phyloP scores from a whole-genome alignment of 1,140 invertebrate species.

The Prorops nasuta region DNA sequence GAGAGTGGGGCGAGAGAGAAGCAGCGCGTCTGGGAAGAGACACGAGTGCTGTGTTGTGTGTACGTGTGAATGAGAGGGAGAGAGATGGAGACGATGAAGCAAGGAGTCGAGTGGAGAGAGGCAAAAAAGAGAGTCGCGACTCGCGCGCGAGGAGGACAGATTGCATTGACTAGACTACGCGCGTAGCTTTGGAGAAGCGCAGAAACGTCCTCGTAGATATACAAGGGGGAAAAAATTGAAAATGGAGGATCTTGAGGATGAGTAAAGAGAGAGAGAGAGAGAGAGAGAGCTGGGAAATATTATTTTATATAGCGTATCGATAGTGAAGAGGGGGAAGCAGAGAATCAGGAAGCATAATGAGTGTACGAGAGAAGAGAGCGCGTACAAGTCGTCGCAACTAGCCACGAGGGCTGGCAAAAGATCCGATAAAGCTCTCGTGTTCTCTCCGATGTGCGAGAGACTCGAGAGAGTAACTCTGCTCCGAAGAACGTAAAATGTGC shows the following conservation, averaged over 20 bases:
- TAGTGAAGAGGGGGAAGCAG: background rate
- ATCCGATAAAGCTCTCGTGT: conserved; percentile 28
- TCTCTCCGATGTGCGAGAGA: conserved; percentile 13
- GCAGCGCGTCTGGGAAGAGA: no score
- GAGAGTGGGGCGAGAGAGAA: background rate
- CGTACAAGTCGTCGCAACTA: background rate
- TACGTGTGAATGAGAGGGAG: conserved; percentile 5
- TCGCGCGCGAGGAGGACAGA: no score
- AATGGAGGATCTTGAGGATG: no score
- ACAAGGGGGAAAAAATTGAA: no score
- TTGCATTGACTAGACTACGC: no score
- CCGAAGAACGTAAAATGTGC: conserved; percentile 9
- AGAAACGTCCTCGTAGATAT: no score
- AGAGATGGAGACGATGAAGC: background rate
- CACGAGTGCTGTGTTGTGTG: no score
- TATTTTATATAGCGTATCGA: no score
- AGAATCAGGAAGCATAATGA: background rate
- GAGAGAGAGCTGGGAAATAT: background rate
- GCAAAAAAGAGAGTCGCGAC: conserved; percentile 8
- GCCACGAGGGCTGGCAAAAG: conserved; percentile 24
- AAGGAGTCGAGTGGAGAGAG: background rate
- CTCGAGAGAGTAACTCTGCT: no score
- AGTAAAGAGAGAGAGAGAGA: conserved; percentile 3
- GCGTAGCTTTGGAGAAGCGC: no score
- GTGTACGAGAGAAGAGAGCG: background rate